phyloP scores from a whole-genome alignment of 2,888 invertebrate species.

The Homarus gammarus region DNA sequence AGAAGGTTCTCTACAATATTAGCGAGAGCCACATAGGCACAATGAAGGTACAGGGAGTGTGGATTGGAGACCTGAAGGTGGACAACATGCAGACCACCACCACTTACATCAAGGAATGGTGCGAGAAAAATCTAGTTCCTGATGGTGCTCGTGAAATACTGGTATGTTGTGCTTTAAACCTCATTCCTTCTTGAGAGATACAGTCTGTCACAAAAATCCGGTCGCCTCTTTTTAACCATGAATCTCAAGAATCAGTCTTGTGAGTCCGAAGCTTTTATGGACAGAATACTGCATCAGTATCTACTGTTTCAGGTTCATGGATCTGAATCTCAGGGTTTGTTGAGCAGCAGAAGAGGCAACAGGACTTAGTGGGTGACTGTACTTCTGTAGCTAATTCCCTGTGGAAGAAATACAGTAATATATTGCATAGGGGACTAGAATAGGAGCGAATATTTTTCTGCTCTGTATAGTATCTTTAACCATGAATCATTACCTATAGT shows the following conservation, averaged over 20 bases:
- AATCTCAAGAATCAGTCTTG: not conserved
- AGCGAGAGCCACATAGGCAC: conserved; percentile 24
- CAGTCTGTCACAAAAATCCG: not conserved
- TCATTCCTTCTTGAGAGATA: not conserved
- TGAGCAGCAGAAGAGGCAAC: not conserved
- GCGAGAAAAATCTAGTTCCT: conserved; percentile 43
- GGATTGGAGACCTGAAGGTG: conserved; percentile 31
- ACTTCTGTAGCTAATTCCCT: too few relatives aligned
- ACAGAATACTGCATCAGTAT: not conserved
- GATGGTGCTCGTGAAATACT: conserved; percentile 51
- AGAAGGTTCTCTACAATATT: conserved; percentile 14
- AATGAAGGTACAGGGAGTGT: conserved; percentile 46
- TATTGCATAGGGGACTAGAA: too few relatives aligned
- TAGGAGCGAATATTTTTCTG: too few relatives aligned
- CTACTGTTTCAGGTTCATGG: not conserved
- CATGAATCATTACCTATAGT: too few relatives aligned
- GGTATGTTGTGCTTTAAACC: conserved; percentile 26
- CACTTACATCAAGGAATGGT: conserved; percentile 39
- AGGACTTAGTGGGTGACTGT: too few relatives aligned
- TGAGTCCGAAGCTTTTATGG: not conserved
- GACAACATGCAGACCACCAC: not conserved
- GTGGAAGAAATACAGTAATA: too few relatives aligned
- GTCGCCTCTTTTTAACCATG: not conserved
- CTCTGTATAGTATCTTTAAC: too few relatives aligned
- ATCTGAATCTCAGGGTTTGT: not conserved